Evolutionary conservation across 2,113 vertebrate genomes (phyloP).

Genomic region (human (Homo sapiens)): DNA sequence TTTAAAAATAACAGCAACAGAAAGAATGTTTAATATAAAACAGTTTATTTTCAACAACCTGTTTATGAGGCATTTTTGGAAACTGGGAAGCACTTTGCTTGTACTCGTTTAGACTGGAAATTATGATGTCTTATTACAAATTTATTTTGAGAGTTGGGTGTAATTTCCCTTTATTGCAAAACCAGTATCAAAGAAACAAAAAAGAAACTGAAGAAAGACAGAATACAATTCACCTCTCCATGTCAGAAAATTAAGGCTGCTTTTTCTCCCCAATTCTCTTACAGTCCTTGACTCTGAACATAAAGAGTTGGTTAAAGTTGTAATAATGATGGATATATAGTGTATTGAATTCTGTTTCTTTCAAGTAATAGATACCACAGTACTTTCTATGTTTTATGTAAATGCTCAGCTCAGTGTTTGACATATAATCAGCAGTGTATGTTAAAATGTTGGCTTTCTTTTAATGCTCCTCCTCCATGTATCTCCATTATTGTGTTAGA

Average conservation of each 20-base stretch:
- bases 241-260: conserved; percentile 14
- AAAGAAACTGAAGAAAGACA: not conserved
- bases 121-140: conserved; percentile 21
- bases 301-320: not conserved
- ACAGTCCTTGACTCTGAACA: not conserved
- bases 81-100: not conserved
- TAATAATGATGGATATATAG: not conserved
- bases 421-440: not conserved
- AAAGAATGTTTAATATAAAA: not conserved
- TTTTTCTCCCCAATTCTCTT: not conserved
- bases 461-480: not conserved
- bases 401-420: not conserved
- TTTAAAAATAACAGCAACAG: not conserved
- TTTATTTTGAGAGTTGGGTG: not conserved
- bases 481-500: not conserved
- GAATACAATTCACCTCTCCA: not conserved
- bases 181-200: conserved; percentile 13
- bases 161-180: conserved; percentile 59
- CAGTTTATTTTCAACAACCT: conserved; percentile 30
- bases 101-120: conserved; percentile 18
- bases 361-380: too few species aligned
- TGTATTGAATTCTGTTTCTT: not conserved
- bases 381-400: not conserved
- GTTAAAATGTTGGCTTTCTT: not conserved
- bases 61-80: not conserved